phyloP scores from a whole-genome alignment of 2,113 vertebrate species.

The Gorilla gorilla region DNA sequence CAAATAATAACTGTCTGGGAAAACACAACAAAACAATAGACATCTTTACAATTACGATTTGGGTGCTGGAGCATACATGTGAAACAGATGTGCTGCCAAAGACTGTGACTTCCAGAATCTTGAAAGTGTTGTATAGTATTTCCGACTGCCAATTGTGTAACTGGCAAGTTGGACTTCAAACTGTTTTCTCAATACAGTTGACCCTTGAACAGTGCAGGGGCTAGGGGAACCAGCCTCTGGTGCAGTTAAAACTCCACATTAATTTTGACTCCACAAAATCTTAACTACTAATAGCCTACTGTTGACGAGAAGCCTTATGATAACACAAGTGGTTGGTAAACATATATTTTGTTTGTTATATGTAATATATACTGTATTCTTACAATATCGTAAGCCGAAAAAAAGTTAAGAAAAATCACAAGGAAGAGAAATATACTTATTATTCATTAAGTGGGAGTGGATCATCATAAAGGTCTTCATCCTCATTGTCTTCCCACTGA shows the following conservation, averaged over 20 bases:
- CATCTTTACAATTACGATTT: background rate
- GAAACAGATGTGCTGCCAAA: slow-evolving; percentile 35
- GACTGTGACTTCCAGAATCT: background rate
- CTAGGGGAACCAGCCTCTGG: background rate
- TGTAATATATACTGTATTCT: background rate
- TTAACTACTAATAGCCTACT: background rate
- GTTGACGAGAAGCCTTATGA: background rate
- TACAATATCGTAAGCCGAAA: background rate
- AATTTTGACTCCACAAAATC: background rate
- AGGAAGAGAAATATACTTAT: background rate
- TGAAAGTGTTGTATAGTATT: background rate
- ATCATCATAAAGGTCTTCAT: background rate
- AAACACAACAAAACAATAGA: slow-evolving; percentile 38
- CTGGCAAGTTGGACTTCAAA: background rate
- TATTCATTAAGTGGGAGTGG: background rate
- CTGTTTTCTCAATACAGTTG: background rate
- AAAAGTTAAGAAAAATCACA: background rate
- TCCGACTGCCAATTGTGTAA: background rate
- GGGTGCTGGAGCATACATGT: background rate
- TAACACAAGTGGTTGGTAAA: background rate
- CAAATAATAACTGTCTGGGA: slow-evolving; percentile 37
- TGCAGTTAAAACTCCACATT: background rate
- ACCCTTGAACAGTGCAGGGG: background rate
- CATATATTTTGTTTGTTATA: background rate
- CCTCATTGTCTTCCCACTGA: background rate